A percentile compares a stretch with the other conserved stretches of the same genome.
These are phyloP conservation scores for Anhinga anhinga DNA, from an alignment of 2,113 vertebrate species.

Conservation along the genomic window DNA sequence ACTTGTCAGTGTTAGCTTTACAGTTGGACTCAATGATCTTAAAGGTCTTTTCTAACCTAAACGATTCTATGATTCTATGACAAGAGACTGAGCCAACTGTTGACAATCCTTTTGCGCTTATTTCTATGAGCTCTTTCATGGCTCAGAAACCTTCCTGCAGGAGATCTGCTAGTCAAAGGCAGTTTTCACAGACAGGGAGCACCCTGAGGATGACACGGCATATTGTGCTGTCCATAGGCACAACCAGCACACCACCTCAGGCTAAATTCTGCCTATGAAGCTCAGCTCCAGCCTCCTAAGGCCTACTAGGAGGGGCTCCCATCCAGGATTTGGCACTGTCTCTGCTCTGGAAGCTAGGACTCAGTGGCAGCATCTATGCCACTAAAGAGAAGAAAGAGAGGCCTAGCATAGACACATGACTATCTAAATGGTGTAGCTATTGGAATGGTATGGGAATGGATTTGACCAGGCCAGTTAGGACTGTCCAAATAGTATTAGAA, in stretches of 20 bases:
- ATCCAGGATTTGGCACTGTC: not conserved
- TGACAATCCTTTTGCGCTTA: not conserved
- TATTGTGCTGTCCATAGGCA: not conserved
- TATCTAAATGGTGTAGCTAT: not conserved
- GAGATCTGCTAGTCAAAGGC: not conserved
- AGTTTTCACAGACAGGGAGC: not conserved
- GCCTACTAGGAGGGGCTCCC: not conserved
- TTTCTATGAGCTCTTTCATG: not conserved
- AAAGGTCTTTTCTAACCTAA: not conserved
- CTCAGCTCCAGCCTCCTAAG: not conserved
- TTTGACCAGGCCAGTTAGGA: not conserved
- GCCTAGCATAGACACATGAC: not conserved
- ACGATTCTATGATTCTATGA: not conserved
- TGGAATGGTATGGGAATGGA: not conserved
- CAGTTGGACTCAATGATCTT: not conserved
- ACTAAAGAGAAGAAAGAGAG: not conserved
- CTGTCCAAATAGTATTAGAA: not conserved
- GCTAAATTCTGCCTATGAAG: not conserved
- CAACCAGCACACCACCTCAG: fast-evolving
- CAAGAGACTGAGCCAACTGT: not conserved
- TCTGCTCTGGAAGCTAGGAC: not conserved
- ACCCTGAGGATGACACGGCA: not conserved
- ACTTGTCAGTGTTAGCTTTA: not conserved
- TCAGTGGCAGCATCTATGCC: not conserved
- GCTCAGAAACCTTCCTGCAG: not conserved